Base-by-base conservation (phyloP, 2,113 vertebrate species). In the Perca fluviatilis region DNA sequence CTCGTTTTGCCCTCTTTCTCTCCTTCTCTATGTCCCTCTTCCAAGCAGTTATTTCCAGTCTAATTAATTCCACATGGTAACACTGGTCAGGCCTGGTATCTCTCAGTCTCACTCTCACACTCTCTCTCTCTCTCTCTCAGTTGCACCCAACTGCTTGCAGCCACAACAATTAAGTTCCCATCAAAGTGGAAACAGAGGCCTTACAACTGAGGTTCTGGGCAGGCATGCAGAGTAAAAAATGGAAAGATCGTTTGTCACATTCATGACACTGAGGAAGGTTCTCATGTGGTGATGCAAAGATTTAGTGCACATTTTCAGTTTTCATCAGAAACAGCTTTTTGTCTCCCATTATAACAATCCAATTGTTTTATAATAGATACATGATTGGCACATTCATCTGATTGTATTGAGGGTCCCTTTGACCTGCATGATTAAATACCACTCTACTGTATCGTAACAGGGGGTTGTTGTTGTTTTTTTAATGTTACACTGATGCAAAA, bases 1-100 rank as follows among this genome's bases (percentile, higher is more conserved):
- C 68, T 77, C 69, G 3, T 62, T 79, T 74, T 30, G 46, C 58
- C 36, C 21, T 36, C 30, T 70, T 43, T 47, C 11, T 11, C 68
- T 16, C 23, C 36, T 25, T 63, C 57, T 56, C 53, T 5, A 2
- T 19, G 5, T 25, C 56, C 14, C 58, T 82, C 74, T 83, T 65
- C 30, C 78, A 85, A 72, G 77, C 77, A 64, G 27, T 87, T 84
- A 86, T 93, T 90, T 85, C 67, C 53, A 61, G 65, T 78, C 83
- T 91, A 92, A 94, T 93, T 91, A 90, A 91, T 82, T 90, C 89
- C 90, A 91, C 16, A 90, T 91, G 92, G 81, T 79, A 60, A 84
- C 79, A 60, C 49, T 43, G 86, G 86, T 90, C 76, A 72, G 88
- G 88, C 67, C 80, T 84, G 80, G 74, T 85, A 74, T 83, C 74